Evolutionary conservation across 2,888 invertebrate genomes (phyloP).

Genomic region (Polietes domitor): DNA sequence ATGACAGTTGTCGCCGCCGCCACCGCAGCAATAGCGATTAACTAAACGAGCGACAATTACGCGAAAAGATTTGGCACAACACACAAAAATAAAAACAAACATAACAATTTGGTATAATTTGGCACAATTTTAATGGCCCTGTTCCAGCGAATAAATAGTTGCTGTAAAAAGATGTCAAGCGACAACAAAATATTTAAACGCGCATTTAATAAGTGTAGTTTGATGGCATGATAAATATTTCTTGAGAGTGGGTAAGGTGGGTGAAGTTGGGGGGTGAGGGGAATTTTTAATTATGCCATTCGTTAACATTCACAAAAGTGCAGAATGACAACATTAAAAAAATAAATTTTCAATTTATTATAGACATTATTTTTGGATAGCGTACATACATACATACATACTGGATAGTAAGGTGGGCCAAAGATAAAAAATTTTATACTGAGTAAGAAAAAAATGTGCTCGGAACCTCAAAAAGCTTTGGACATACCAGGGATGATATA

Average conservation of each 20-base stretch:
- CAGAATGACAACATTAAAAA: constrained; percentile 12
- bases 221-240: constrained; percentile 14
- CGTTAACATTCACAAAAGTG: constrained; percentile 27
- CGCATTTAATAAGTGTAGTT: background rate
- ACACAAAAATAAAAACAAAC: too few relatives aligned
- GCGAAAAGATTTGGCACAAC: background rate
- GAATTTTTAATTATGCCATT: constrained; percentile 51
- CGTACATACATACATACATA: too few relatives aligned
- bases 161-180: constrained; percentile 5
- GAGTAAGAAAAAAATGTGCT: too few relatives aligned
- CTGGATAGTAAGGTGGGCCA: too few relatives aligned
- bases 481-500: too few relatives aligned
- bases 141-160: background rate
- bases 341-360: constrained; percentile 37
- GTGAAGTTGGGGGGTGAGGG: too few relatives aligned
- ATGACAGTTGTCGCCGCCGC: too few relatives aligned
- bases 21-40: background rate
- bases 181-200: background rate
- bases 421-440: too few relatives aligned
- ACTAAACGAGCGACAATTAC: background rate
- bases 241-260: too few relatives aligned
- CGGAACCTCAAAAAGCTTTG: too few relatives aligned
- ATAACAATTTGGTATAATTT: constrained; percentile 1
- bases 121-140: background rate
- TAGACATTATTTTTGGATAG: constrained; percentile 16